Evolutionary conservation across 2,888 invertebrate species (phyloP), one percentile per base, ranked within the genome.

Genomic region (Serripes groenlandicus): DNA sequence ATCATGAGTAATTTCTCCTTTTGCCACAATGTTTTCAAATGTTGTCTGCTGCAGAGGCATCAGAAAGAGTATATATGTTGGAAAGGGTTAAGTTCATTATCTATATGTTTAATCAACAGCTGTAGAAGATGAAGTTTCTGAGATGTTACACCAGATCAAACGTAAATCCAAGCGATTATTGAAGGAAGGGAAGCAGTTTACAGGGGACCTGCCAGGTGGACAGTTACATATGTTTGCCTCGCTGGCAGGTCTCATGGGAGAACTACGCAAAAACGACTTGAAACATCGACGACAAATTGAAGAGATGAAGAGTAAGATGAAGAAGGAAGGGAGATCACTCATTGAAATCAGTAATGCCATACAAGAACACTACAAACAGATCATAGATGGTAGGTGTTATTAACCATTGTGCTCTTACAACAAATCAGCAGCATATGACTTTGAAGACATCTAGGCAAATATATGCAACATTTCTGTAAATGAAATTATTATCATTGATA

Each of bases 221-320:
- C 78, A 82, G n/a, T 78, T 87, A 21, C 75, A 81, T 28, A 85
- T 91, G 69, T 77, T 79, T 9, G 78, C 83, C 18, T 89, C 90
- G n/a, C 74, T 93, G 35, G 78, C 83, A 26, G 89, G 86, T 5
- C 76, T 93, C 75, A 90, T 92, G 90, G 93, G 93, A 75, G 89
- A 91, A 62, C 72, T 91, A n/a, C 71, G 78, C 23, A 71, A 83
- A 9, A 81, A 81, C 15, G 91, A 92, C 60, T 58, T 83, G 0
- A 78, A 75, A 37, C 85, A 88, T n/a, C 83, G 88, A 58, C 84
- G 83, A 54, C 82, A 89, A 66, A 82, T 91, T 30, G 89, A 89
- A 26, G 71, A 81, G 5, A 60, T 84, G 68, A 86, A 89, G 30
- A 73, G 82, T 21, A 71, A 75, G 30, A 75, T 91, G 66, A 74